Evolutionary conservation across 2,888 invertebrate species (phyloP).

Genomic region (Scaptomyza polygonia): DNA sequence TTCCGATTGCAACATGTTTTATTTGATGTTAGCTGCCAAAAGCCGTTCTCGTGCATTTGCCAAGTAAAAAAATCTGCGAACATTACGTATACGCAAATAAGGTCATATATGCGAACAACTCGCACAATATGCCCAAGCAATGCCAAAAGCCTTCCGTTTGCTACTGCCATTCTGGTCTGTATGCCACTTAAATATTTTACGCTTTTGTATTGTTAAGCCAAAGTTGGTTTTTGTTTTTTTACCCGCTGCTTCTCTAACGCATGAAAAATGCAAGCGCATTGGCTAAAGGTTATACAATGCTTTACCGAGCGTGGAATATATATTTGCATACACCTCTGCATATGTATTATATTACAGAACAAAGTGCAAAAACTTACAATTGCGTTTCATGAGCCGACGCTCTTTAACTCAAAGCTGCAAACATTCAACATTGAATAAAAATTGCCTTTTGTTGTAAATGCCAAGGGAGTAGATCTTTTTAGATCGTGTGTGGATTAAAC

Average conservation of each 20-base stretch:
- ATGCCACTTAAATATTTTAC: slow-evolving; percentile 70
- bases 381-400: slow-evolving; percentile 1
- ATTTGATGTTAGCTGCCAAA: slow-evolving; percentile 51
- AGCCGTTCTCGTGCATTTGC: slow-evolving; percentile 45
- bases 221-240: slow-evolving; percentile 27
- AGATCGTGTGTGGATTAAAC: not conserved
- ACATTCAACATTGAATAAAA: slow-evolving; percentile 26
- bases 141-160: slow-evolving; percentile 5
- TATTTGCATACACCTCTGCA: not conserved
- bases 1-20: slow-evolving; percentile 28
- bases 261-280: slow-evolving; percentile 30
- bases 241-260: slow-evolving; percentile 43
- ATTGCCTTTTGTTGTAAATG: slow-evolving; percentile 12
- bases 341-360: not conserved
- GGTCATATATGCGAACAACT: slow-evolving; percentile 45
- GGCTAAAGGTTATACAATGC: slow-evolving; percentile 28
- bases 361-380: slow-evolving; percentile 11
- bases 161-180: slow-evolving; percentile 14
- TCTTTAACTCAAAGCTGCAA: not conserved
- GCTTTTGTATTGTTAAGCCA: slow-evolving; percentile 67
- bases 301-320: not conserved
- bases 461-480: not conserved
- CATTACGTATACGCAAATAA: slow-evolving; percentile 69
- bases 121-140: slow-evolving; percentile 16
- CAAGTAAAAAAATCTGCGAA: slow-evolving; percentile 47